Conservation (phyloP, 2,888 invertebrate genomes). For the Ypsolopha sequella region DNA sequence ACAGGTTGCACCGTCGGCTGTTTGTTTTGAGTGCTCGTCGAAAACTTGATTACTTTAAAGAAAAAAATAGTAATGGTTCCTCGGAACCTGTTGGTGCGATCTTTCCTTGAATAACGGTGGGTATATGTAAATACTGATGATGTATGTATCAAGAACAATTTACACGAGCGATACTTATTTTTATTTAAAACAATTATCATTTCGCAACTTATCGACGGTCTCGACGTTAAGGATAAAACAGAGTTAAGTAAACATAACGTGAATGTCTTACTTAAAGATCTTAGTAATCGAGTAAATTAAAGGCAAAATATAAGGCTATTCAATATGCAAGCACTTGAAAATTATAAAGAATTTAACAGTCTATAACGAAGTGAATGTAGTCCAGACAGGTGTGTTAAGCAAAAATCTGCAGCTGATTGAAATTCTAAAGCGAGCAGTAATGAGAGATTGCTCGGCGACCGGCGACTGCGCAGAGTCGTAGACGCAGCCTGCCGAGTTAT, state of each 20-base stretch:
- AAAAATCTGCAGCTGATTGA: constrained; percentile 48
- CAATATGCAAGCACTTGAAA: constrained; percentile 19
- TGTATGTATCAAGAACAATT: background rate
- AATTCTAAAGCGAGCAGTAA: constrained; percentile 39
- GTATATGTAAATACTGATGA: constrained; percentile 45
- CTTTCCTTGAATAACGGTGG: constrained; percentile 56
- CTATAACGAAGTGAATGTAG: constrained; percentile 55
- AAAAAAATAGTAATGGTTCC: constrained; percentile 46
- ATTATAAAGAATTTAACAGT: constrained; percentile 30
- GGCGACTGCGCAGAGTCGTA: constrained; percentile 28
- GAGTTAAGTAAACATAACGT: background rate
- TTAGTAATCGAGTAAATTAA: too few relatives aligned
- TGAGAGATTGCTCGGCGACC: constrained; percentile 29
- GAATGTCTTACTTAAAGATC: too few relatives aligned
- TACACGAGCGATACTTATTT: too few relatives aligned
- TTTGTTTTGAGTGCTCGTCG: constrained; percentile 51
- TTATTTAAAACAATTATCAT: too few relatives aligned
- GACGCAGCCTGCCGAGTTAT: constrained; percentile 12
- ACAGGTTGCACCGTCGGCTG: constrained; percentile 20
- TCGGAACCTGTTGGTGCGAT: constrained; percentile 34
- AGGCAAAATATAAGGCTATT: background rate
- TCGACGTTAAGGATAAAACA: background rate
- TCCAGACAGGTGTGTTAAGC: constrained; percentile 40
- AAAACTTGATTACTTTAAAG: constrained; percentile 45
- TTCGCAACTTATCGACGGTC: background rate